Evolutionary conservation across 2,797 vertebrate genomes (phyloP).

Genomic region (Taeniopygia guttata): DNA sequence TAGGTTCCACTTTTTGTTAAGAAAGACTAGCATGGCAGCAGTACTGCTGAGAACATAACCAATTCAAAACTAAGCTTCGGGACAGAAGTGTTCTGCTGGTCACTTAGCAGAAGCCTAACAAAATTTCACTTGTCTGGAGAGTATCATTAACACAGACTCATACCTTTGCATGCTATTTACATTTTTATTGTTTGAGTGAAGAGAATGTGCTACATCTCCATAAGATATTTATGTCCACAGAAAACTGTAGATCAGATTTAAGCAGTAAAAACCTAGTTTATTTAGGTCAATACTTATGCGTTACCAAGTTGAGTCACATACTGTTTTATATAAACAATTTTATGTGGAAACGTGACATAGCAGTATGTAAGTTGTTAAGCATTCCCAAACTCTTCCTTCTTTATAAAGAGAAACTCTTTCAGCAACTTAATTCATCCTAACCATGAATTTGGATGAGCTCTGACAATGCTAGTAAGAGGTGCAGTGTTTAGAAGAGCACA

Average conservation of each 20-base stretch:
- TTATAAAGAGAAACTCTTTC: background rate
- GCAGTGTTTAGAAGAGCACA: background rate
- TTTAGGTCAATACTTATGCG: background rate
- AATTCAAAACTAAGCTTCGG: background rate
- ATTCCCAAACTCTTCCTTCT: background rate
- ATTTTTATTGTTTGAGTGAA: background rate
- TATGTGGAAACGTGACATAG: background rate
- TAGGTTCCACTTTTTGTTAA: background rate
- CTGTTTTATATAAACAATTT: background rate
- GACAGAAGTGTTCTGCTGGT: background rate
- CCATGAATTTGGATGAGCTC: background rate
- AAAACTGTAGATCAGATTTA: background rate
- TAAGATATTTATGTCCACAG: background rate
- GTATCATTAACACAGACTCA: background rate
- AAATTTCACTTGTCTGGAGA: background rate
- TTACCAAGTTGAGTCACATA: background rate
- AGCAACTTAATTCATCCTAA: background rate
- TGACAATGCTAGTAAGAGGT: background rate
- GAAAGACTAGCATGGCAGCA: background rate
- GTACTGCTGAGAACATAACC: background rate
- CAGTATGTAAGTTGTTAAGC: background rate
- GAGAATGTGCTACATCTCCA: background rate
- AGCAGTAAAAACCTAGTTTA: background rate
- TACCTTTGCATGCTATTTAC: background rate
- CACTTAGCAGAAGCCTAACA: background rate